Percentiles rank a stretch among this genome's conserved stretches.
These are phyloP conservation scores for Micrasema minimum DNA, from an alignment of 1,140 invertebrate genomes.

Conservation along the genomic window DNA sequence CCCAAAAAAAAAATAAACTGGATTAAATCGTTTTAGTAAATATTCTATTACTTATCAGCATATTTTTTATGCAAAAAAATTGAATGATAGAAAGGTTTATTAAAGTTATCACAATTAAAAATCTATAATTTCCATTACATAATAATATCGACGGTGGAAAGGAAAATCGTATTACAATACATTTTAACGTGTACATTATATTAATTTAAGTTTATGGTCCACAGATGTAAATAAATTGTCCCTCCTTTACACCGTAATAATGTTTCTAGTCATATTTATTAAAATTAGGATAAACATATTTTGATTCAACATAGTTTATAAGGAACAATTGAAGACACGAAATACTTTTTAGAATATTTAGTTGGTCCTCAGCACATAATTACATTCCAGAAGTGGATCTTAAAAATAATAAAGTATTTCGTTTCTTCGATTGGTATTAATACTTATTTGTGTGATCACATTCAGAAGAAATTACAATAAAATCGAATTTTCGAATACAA, in stretches of 20 bases:
- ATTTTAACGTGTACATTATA: too few relatives aligned
- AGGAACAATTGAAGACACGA: conserved; percentile 1
- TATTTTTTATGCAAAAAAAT: too few relatives aligned
- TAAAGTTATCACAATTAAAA: too few relatives aligned
- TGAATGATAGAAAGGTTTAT: too few relatives aligned
- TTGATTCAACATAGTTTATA: conserved; percentile 11
- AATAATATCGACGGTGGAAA: too few relatives aligned
- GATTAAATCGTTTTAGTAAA: too few relatives aligned
- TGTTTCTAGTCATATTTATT: conserved; percentile 49
- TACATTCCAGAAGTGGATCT: too few relatives aligned
- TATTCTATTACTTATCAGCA: too few relatives aligned
- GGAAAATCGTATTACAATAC: too few relatives aligned
- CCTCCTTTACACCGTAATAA: conserved; percentile 38
- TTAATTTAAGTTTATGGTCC: conserved; percentile 22
- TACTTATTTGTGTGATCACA: conserved; percentile 52
- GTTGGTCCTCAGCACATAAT: too few relatives aligned
- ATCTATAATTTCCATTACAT: too few relatives aligned
- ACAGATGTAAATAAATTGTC: conserved; percentile 50
- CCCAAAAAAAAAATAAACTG: too few relatives aligned
- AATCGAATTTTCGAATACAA: conserved; percentile 51
- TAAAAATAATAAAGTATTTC: conserved; percentile 12
- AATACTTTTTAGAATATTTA: background rate
- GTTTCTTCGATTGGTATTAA: conserved; percentile 34
- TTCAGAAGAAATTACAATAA: conserved; percentile 49
- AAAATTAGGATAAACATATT: conserved; percentile 8